Evolutionary conservation across 2,797 vertebrate genomes (phyloP).

Genomic region (Enteromius mattozi): DNA sequence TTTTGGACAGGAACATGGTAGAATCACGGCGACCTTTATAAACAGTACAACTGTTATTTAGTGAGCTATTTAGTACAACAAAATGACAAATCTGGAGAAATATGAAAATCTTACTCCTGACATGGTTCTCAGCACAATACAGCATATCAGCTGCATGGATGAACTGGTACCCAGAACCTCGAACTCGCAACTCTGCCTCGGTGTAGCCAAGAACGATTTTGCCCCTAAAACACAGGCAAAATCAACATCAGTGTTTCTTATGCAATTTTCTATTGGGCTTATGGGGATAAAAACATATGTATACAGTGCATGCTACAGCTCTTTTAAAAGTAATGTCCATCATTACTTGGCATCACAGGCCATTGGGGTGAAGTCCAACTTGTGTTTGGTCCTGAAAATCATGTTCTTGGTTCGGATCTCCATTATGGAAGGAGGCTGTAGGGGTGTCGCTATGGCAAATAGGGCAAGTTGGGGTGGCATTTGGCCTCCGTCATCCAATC

Average conservation of each 20-base stretch:
- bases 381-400: slow-evolving; percentile 88
- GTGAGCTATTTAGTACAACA: no score
- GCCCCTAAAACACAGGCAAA: slow-evolving; percentile 73
- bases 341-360: slow-evolving; percentile 84
- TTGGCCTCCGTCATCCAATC: slow-evolving; percentile 66
- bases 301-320: not conserved
- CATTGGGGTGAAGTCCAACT: slow-evolving; percentile 86
- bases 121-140: slow-evolving; percentile 85
- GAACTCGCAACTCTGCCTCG: slow-evolving; percentile 81
- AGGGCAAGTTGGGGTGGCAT: slow-evolving; percentile 76
- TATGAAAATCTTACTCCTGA: slow-evolving; percentile 79
- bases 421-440: slow-evolving; percentile 82
- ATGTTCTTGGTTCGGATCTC: slow-evolving; percentile 83
- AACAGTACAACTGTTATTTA: not conserved
- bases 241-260: not conserved
- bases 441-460: slow-evolving; percentile 81
- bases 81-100: slow-evolving; percentile 8
- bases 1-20: no score
- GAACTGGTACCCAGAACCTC: slow-evolving; percentile 86
- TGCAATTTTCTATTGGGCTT: not conserved
- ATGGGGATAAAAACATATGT: not conserved
- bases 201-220: slow-evolving; percentile 85
- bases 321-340: not conserved
- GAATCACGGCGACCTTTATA: no score
- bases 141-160: slow-evolving; percentile 88